Evolutionary conservation across 2,797 vertebrate species (phyloP).

Genomic region (Steatocranus sp.): DNA sequence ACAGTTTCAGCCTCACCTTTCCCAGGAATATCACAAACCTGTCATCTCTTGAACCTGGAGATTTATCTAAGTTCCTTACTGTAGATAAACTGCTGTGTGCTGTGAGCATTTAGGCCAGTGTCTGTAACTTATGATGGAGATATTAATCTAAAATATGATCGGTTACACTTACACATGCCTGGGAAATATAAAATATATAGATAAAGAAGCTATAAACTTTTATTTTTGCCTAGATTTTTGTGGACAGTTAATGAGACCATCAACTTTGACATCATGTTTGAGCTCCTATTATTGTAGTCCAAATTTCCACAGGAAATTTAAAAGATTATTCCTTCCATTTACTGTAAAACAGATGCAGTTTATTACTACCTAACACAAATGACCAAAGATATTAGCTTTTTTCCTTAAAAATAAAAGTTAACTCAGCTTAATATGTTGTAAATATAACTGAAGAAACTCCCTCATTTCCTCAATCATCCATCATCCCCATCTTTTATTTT

Average conservation of each 20-base stretch:
- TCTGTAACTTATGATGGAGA: background rate
- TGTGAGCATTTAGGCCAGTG: background rate
- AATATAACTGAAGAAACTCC: background rate
- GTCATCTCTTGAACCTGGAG: background rate
- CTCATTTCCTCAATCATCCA: background rate
- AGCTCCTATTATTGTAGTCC: background rate
- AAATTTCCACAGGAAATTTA: background rate
- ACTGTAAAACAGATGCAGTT: background rate
- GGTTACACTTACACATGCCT: background rate
- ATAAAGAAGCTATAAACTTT: background rate
- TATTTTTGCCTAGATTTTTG: background rate
- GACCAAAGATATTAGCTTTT: background rate
- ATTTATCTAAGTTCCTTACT: background rate
- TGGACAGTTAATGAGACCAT: background rate
- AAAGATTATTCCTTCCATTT: background rate
- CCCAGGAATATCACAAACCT: background rate
- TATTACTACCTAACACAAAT: background rate
- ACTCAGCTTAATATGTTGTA: background rate
- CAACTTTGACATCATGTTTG: background rate
- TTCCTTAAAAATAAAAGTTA: background rate
- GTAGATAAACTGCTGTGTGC: background rate
- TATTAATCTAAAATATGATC: background rate
- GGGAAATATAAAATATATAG: accelerated
- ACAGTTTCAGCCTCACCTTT: background rate
- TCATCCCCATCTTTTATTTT: background rate